Evolutionary conservation across 2,113 vertebrate genomes (phyloP).

Genomic region (Clarias magur): DNA sequence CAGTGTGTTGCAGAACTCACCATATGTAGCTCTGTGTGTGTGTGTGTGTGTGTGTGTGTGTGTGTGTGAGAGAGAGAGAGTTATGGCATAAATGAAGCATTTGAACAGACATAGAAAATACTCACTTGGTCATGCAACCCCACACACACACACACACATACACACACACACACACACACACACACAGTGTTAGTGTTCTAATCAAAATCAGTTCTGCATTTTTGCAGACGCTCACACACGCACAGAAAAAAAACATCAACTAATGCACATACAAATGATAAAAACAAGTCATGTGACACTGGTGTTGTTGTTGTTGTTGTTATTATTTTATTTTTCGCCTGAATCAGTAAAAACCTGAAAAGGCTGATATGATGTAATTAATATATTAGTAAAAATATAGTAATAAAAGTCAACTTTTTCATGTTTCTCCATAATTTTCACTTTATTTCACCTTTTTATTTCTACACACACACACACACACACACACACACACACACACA

Average conservation of each 20-base stretch:
- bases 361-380: too few relatives aligned
- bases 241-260: too few relatives aligned
- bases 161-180: neutral
- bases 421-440: neutral
- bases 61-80: neutral
- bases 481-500: slow-evolving; percentile 9
- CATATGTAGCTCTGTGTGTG: neutral
- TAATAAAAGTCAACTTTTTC: neutral
- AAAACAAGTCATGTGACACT: neutral
- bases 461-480: neutral
- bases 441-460: neutral
- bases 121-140: neutral
- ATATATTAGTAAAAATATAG: too few relatives aligned
- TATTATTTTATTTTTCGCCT: neutral
- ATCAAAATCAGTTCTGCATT: neutral
- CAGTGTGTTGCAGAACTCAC: neutral
- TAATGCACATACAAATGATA: too few relatives aligned
- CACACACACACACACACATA: neutral
- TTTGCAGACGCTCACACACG: neutral
- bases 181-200: neutral
- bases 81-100: neutral
- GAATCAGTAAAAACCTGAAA: neutral
- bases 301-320: neutral
- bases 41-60: slow-evolving; percentile 19
- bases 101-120: neutral